Conservation (phyloP, 2,113 vertebrate species). For the Pao palembangensis region DNA sequence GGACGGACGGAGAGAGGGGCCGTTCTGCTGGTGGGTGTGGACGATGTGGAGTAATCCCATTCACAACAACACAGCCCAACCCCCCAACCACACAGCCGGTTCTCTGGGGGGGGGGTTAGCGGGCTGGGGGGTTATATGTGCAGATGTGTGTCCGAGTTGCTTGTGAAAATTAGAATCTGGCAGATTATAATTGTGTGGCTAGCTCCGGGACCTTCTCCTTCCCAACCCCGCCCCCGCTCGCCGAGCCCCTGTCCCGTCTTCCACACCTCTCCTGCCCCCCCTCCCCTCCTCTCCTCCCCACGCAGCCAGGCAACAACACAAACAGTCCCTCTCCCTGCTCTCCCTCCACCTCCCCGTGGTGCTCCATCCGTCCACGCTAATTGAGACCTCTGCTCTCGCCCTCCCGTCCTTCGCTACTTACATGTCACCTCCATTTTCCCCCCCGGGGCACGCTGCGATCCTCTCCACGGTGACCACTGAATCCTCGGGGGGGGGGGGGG, state of each 20-base stretch:
- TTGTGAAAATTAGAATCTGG: slow-evolving; percentile 33
- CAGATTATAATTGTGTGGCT: slow-evolving; percentile 38
- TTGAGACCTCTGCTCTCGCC: slow-evolving; percentile 9
- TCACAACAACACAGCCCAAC: slow-evolving; percentile 66
- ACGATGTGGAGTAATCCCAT: slow-evolving; percentile 65
- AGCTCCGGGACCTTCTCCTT: slow-evolving; percentile 55
- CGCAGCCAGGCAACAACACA: slow-evolving; percentile 56
- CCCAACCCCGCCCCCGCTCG: slow-evolving; percentile 33
- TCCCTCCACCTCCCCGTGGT: slow-evolving; percentile 26
- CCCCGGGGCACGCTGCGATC: slow-evolving; percentile 30
- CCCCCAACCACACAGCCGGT: slow-evolving; percentile 35
- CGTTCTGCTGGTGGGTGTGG: slow-evolving; percentile 52
- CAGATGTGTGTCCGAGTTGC: not conserved
- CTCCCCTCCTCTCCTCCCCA: slow-evolving; percentile 26
- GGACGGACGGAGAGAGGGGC: slow-evolving; percentile 36
- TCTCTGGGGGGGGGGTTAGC: not conserved
- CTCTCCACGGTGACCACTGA: slow-evolving; percentile 62
- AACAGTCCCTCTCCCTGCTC: slow-evolving; percentile 45
- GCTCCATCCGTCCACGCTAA: slow-evolving; percentile 31
- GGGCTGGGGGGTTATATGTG: too few relatives aligned
- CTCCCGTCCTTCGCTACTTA: slow-evolving; percentile 62
- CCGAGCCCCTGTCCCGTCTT: slow-evolving; percentile 23
- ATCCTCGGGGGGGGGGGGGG: slow-evolving; percentile 13
- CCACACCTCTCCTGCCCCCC: slow-evolving; percentile 1
- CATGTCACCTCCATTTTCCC: slow-evolving; percentile 76